Conservation (phyloP, 2,113 vertebrate species). For the Nanorana parkeri region DNA sequence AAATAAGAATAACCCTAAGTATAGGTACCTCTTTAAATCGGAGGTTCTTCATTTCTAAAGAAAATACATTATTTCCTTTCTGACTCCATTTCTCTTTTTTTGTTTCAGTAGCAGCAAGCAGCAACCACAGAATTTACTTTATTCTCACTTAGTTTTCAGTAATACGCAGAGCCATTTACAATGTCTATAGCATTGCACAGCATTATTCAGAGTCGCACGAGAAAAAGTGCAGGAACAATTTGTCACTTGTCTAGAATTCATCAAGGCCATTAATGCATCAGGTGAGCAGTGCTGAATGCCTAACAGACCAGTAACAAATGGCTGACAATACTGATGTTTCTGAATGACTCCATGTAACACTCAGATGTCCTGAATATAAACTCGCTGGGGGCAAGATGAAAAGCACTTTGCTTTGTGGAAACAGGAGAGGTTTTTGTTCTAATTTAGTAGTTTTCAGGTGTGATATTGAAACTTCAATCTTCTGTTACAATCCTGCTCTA, state of each 20-base stretch:
- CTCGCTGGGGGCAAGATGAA: neutral
- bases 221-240: neutral
- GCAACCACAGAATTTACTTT: neutral
- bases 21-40: too few species aligned
- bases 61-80: neutral
- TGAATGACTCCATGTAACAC: constrained; percentile 20
- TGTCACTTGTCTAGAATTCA: constrained; percentile 24
- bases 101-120: neutral
- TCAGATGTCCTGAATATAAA: constrained; percentile 15
- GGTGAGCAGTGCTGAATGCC: constrained; percentile 1
- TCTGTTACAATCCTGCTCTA: constrained; percentile 7
- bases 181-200: neutral
- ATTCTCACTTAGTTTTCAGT: neutral
- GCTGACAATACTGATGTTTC: constrained; percentile 34
- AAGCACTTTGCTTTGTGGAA: constrained; percentile 5
- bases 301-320: neutral
- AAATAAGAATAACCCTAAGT: too few species aligned
- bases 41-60: too few species aligned
- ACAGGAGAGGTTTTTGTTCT: constrained; percentile 35
- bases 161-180: neutral
- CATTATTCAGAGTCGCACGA: neutral
- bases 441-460: constrained; percentile 42
- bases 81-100: neutral
- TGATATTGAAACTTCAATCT: constrained; percentile 45
- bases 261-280: constrained; percentile 13